Conservation (phyloP, 2,888 invertebrate genomes). For the Pteria penguin region DNA sequence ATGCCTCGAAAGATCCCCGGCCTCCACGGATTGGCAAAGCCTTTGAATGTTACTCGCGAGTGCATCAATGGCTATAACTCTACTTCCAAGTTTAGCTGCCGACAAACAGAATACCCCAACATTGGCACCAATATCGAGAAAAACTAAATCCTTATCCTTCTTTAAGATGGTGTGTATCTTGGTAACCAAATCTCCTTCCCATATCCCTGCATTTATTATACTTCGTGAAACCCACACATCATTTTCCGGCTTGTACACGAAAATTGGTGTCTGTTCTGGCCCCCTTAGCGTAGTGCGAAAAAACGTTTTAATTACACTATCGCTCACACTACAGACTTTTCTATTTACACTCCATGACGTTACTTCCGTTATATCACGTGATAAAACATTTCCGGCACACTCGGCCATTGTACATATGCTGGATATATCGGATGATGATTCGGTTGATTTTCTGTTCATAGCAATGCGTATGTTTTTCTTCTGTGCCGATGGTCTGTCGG, state of each 20-base stretch:
- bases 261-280: slow-evolving; percentile 34
- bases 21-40: slow-evolving; percentile 28
- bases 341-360: too few species aligned
- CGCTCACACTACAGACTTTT: too few species aligned
- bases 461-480: too few species aligned
- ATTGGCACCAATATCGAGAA: slow-evolving; percentile 39
- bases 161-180: slow-evolving; percentile 14
- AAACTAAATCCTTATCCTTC: slow-evolving; percentile 32
- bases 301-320: too few species aligned
- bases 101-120: slow-evolving; percentile 40
- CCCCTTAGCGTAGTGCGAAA: slow-evolving; percentile 18
- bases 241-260: slow-evolving; percentile 21
- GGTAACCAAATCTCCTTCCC: slow-evolving; percentile 35
- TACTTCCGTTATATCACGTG: too few species aligned
- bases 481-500: too few species aligned
- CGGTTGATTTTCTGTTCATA: too few species aligned
- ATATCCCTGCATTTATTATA: slow-evolving; percentile 31
- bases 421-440: too few species aligned
- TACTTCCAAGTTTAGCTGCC: slow-evolving; percentile 30
- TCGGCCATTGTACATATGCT: too few species aligned
- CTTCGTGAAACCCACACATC: slow-evolving; percentile 38
- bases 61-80: slow-evolving; percentile 31
- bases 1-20: slow-evolving; percentile 10
- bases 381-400: too few species aligned
- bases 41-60: slow-evolving; percentile 28